Percentiles rank a stretch among this genome's conserved stretches.
These are phyloP conservation scores for Azemiops feae DNA, from an alignment of 2,113 vertebrate species.

Conservation along the genomic window DNA sequence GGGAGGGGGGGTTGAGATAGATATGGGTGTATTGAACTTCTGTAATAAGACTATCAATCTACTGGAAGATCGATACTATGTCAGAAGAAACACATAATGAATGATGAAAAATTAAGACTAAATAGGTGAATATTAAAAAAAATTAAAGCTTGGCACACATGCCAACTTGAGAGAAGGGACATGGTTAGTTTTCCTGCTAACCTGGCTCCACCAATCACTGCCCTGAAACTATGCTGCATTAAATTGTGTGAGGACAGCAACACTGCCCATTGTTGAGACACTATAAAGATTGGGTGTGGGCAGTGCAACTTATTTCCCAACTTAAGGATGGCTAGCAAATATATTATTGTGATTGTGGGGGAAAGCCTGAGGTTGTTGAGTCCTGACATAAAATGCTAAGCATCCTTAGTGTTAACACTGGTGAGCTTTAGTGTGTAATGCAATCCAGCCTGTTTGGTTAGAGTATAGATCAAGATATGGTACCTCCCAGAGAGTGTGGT, in stretches of 20 bases:
- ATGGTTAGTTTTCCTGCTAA: too few relatives aligned
- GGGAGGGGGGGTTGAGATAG: not conserved
- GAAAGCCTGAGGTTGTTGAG: not conserved
- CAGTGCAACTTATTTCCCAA: not conserved
- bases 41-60: not conserved
- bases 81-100: not conserved
- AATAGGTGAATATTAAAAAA: not conserved
- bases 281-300: not conserved
- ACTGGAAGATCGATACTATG: not conserved
- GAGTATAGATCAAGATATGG: not conserved
- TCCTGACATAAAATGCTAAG: not conserved
- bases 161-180: not conserved
- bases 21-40: not conserved
- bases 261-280: not conserved
- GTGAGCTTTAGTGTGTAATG: not conserved
- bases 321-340: not conserved
- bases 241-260: not conserved
- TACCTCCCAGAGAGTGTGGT: not conserved
- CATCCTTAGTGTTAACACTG: not conserved
- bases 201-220: not conserved
- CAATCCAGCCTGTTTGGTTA: not conserved
- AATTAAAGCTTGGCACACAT: not conserved
- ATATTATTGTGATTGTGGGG: not conserved
- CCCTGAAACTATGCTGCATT: not conserved
- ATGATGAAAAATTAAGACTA: not conserved